Evolutionary conservation across 2,888 invertebrate genomes (phyloP).

Genomic region (Odontocerum albicorne): DNA sequence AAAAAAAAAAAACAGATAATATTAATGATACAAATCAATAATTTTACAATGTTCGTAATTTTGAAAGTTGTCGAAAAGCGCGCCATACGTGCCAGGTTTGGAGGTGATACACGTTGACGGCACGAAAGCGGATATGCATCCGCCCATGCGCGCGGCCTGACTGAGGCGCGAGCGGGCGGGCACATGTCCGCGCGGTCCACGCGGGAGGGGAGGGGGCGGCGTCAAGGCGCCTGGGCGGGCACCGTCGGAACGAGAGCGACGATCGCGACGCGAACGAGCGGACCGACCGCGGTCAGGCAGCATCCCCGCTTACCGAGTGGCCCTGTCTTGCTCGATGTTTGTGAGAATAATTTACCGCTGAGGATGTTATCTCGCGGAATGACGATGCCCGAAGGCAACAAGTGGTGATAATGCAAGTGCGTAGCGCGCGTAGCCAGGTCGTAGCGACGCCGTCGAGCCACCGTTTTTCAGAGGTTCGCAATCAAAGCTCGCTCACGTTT

Average conservation of each 20-base stretch:
- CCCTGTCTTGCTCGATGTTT: background rate
- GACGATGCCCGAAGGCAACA: constrained; percentile 8
- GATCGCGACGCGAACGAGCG: background rate
- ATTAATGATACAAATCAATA: too few species aligned
- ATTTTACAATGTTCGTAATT: background rate
- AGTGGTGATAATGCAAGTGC: background rate
- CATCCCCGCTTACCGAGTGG: background rate
- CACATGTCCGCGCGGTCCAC: too few species aligned
- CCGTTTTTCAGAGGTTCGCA: too few species aligned
- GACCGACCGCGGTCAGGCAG: background rate
- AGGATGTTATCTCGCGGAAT: background rate
- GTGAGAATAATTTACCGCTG: background rate
- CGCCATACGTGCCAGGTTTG: constrained; percentile 6
- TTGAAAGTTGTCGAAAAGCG: background rate
- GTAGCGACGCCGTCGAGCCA: too few species aligned
- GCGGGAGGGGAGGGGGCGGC: background rate
- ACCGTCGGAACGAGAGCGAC: background rate
- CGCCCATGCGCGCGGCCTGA: constrained; percentile 16
- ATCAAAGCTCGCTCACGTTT: too few species aligned
- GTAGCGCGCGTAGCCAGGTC: background rate
- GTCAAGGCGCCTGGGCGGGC: background rate
- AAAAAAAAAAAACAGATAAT: background rate
- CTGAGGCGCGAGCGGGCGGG: background rate
- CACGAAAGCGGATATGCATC: constrained; percentile 18
- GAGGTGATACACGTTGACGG: constrained; percentile 6